Evolutionary conservation across 2,888 invertebrate species (phyloP).

Genomic region (Resseliella maxima): DNA sequence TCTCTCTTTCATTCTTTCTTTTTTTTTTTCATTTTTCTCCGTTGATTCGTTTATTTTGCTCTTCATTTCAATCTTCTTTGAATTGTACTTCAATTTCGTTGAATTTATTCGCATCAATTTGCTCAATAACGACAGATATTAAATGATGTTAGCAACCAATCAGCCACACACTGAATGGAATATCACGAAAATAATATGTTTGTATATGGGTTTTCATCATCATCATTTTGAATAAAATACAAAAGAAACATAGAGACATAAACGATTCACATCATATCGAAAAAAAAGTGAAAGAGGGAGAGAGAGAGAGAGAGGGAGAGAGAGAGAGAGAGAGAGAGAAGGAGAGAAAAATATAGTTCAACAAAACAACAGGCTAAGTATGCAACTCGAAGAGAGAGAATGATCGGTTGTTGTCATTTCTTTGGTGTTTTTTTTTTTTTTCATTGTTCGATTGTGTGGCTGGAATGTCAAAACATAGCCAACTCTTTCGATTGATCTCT

Average conservation of each 20-base stretch:
- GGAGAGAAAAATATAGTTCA: too few relatives aligned
- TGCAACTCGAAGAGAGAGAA: background rate
- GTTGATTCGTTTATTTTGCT: too few relatives aligned
- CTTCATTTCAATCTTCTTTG: too few relatives aligned
- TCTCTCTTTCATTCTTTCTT: background rate
- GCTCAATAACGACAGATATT: background rate
- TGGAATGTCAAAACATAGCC: background rate
- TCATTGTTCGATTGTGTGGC: background rate
- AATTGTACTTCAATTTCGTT: conserved; percentile 32
- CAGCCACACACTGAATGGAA: background rate
- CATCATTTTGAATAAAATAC: too few relatives aligned
- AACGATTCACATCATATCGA: too few relatives aligned
- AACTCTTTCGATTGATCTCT: too few relatives aligned
- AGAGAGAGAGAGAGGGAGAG: too few relatives aligned
- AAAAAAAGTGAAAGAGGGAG: too few relatives aligned
- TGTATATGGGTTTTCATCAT: too few relatives aligned
- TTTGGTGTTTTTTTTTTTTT: background rate
- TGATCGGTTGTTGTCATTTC: background rate
- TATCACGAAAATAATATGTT: background rate
- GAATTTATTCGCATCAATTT: background rate
- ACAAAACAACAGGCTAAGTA: too few relatives aligned
- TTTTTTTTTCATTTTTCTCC: background rate
- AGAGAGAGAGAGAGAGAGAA: too few relatives aligned
- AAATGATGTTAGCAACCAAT: background rate
- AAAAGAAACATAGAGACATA: too few relatives aligned